Evolutionary conservation across 2,113 vertebrate species (phyloP).

Genomic region (Silurus meridionalis): DNA sequence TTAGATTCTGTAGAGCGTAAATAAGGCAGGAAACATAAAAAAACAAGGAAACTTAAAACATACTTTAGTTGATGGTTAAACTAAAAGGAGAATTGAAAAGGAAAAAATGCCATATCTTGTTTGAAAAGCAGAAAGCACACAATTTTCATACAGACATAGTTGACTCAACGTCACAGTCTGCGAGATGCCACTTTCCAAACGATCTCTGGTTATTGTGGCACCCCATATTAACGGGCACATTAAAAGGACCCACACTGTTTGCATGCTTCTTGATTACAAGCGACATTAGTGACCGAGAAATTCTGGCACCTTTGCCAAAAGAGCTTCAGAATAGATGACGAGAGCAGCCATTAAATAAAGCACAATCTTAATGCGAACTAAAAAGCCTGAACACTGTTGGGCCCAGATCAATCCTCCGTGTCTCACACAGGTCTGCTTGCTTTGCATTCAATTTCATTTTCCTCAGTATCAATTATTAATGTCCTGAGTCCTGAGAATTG

Average conservation of each 20-base stretch:
- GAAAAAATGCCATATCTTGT: constrained; percentile 62
- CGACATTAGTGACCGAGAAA: constrained; percentile 14
- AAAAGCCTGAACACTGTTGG: constrained; percentile 21
- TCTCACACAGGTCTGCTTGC: neutral
- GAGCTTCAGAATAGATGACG: constrained; percentile 12
- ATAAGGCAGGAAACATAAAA: constrained; percentile 29
- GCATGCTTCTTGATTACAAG: constrained; percentile 19
- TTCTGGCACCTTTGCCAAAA: neutral
- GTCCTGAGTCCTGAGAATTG: neutral
- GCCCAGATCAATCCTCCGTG: constrained; percentile 1
- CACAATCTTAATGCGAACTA: constrained; percentile 46
- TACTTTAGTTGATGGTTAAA: constrained; percentile 49
- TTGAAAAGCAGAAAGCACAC: constrained; percentile 37
- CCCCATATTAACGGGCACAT: constrained; percentile 17
- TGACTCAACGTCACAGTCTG: constrained; percentile 12
- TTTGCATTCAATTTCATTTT: constrained; percentile 24
- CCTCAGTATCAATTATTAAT: constrained; percentile 23
- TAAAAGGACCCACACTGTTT: constrained; percentile 11
- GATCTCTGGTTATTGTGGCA: constrained; percentile 30
- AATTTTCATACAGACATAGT: constrained; percentile 29
- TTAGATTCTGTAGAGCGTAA: constrained; percentile 49
- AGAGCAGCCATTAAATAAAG: constrained; percentile 31
- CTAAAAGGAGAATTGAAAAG: constrained; percentile 23
- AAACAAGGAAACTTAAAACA: constrained; percentile 38
- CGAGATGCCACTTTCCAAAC: constrained; percentile 44